Evolutionary conservation across 2,113 vertebrate species (phyloP).

Genomic region (Strigops habroptila): DNA sequence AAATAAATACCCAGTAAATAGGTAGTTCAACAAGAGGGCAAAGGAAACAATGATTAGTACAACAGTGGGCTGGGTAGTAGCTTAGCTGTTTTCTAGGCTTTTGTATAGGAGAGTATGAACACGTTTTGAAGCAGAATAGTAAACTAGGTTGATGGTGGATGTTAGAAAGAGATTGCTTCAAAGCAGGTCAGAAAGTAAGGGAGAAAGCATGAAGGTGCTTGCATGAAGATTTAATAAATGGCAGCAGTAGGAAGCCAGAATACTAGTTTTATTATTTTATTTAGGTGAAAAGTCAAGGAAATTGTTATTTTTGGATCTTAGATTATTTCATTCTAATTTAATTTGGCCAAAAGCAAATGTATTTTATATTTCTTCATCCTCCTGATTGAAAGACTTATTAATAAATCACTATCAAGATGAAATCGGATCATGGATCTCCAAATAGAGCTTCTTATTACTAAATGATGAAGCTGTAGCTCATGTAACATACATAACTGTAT

Average conservation of each 20-base stretch:
- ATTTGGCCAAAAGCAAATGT: not conserved
- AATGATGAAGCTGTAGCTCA: not conserved
- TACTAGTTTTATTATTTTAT: not conserved
- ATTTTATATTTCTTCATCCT: not conserved
- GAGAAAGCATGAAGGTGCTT: not conserved
- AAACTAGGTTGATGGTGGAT: not conserved
- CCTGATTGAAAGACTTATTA: not conserved
- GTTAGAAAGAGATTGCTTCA: not conserved
- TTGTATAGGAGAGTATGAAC: not conserved
- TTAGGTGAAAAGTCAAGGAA: not conserved
- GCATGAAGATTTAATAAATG: not conserved
- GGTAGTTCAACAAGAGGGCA: not conserved
- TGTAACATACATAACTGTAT: not conserved
- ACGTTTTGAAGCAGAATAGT: not conserved
- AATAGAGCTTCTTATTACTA: not conserved
- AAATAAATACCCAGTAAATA: not conserved
- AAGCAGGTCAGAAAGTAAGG: not conserved
- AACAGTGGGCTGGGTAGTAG: not conserved
- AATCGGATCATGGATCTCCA: not conserved
- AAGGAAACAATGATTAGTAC: not conserved
- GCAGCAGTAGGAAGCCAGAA: not conserved
- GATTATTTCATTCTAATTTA: not conserved
- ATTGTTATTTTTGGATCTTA: not conserved
- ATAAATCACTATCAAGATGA: not conserved
- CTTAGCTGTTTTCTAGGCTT: not conserved